Evolutionary conservation across 2,888 invertebrate species (phyloP).

Genomic region (Autographa pulchrina): DNA sequence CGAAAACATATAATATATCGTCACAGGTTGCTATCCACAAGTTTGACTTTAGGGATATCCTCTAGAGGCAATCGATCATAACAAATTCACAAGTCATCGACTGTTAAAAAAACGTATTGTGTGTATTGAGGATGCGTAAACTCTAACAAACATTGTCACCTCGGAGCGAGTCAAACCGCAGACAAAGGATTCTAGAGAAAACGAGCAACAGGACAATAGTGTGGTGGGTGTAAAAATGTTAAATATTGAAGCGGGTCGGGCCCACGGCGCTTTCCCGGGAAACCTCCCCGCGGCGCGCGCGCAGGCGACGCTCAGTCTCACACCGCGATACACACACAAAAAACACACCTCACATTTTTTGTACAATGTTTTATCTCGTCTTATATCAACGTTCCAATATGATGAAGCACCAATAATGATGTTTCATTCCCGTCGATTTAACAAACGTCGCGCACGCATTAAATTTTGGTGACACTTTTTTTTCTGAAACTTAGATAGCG

Average conservation of each 20-base stretch:
- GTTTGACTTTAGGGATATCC: slow-evolving; percentile 67
- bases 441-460: slow-evolving; percentile 75
- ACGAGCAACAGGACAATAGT: slow-evolving; percentile 78
- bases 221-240: slow-evolving; percentile 85
- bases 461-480: slow-evolving; percentile 80
- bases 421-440: slow-evolving; percentile 86
- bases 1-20: slow-evolving; percentile 55
- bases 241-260: slow-evolving; percentile 84
- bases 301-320: slow-evolving; percentile 86
- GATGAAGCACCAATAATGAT: slow-evolving; percentile 89
- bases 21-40: slow-evolving; percentile 74
- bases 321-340: slow-evolving; percentile 81
- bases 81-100: slow-evolving; percentile 89
- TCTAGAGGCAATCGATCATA: slow-evolving; percentile 84
- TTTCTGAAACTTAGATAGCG: slow-evolving; percentile 61
- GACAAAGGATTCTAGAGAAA: slow-evolving; percentile 84
- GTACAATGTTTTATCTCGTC: slow-evolving; percentile 78
- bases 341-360: slow-evolving; percentile 82
- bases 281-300: slow-evolving; percentile 86
- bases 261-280: slow-evolving; percentile 83
- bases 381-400: slow-evolving; percentile 83
- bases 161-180: slow-evolving; percentile 80
- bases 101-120: slow-evolving; percentile 85
- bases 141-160: slow-evolving; percentile 88
- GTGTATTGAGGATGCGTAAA: slow-evolving; percentile 82